phyloP scores from a whole-genome alignment of 1,140 invertebrate species.

The Samia ricini region DNA sequence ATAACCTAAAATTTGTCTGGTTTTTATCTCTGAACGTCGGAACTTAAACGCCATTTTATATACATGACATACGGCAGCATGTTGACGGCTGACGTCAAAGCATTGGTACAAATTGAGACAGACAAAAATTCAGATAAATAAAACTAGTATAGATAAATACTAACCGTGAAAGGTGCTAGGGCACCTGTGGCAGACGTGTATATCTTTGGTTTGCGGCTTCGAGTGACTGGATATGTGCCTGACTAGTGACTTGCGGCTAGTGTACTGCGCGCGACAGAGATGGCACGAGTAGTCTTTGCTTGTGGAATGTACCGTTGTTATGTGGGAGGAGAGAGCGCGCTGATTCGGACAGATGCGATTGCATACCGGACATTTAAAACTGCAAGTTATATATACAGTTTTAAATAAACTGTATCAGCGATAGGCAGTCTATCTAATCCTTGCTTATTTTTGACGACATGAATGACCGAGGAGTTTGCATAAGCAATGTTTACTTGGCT shows the following conservation, averaged over 20 bases:
- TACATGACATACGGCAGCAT: not conserved
- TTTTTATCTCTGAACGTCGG: too few relatives aligned
- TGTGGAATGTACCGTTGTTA: constrained; percentile 30
- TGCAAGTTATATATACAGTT: constrained; percentile 17
- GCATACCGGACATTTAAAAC: constrained; percentile 47
- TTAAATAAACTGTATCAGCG: too few relatives aligned
- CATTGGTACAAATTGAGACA: not conserved
- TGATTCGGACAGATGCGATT: constrained; percentile 33
- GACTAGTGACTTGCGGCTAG: constrained; percentile 20
- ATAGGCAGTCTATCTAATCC: too few relatives aligned
- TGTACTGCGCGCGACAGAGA: constrained; percentile 30
- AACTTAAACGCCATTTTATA: too few relatives aligned
- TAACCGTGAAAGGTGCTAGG: constrained; percentile 47
- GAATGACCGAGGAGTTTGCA: not conserved
- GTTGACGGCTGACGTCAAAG: too few relatives aligned
- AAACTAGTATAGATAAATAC: not conserved
- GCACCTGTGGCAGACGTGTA: constrained; percentile 39
- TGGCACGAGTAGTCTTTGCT: constrained; percentile 29
- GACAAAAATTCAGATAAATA: not conserved
- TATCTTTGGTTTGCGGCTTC: constrained; percentile 3
- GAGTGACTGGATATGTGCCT: constrained; percentile 19
- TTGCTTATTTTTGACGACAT: not conserved
- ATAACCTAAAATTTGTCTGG: too few relatives aligned
- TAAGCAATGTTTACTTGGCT: not conserved
- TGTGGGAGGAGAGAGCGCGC: constrained; percentile 33